These are phyloP conservation scores for Chelonoidis abingdonii DNA, from an alignment of 2,113 vertebrate species.

Conservation along the genomic window DNA sequence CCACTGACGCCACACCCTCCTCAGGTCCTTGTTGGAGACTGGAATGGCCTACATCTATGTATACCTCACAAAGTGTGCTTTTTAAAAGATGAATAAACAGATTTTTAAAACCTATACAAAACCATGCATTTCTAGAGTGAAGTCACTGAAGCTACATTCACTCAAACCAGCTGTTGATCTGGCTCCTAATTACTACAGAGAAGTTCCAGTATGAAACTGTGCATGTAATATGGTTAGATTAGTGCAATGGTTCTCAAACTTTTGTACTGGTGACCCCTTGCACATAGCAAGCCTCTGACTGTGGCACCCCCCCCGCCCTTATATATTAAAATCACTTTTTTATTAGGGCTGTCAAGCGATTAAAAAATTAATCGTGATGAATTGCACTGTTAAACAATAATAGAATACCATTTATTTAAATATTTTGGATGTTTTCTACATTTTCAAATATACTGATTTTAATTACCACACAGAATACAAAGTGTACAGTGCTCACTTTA, in stretches of 20 bases:
- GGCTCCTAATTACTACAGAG: constrained; percentile 2
- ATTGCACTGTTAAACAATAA: too few relatives aligned
- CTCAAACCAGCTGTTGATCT: constrained; percentile 36
- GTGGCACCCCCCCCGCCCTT: too few relatives aligned
- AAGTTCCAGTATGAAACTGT: not conserved
- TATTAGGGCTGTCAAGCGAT: too few relatives aligned
- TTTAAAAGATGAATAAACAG: not conserved
- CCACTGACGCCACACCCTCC: not conserved
- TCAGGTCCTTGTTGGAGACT: not conserved
- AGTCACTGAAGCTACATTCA: constrained; percentile 27
- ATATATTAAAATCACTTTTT: too few relatives aligned
- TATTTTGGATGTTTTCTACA: too few relatives aligned
- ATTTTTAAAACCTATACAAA: not conserved
- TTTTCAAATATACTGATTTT: too few relatives aligned
- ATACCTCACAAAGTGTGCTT: not conserved
- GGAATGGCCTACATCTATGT: not conserved
- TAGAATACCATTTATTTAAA: too few relatives aligned
- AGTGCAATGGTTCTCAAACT: not conserved
- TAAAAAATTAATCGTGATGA: too few relatives aligned
- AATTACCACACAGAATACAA: too few relatives aligned
- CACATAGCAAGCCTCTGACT: too few relatives aligned
- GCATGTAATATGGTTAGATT: not conserved
- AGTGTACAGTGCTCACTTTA: too few relatives aligned
- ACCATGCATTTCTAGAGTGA: not conserved
- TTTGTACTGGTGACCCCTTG: too few relatives aligned